Base-by-base conservation (phyloP, 2,113 vertebrate genomes). In the Plotosus lineatus region DNA sequence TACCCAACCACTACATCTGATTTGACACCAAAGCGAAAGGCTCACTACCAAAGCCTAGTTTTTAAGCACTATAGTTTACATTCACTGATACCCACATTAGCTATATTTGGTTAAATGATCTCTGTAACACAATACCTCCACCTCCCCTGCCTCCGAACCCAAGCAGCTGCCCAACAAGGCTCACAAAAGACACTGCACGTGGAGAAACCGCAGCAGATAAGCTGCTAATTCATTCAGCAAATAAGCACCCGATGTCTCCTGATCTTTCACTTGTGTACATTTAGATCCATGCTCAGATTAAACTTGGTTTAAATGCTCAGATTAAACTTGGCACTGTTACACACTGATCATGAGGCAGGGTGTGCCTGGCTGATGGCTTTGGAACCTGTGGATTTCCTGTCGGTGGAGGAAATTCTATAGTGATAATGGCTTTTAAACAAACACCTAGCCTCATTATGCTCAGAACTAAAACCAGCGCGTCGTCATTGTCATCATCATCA, bases 111-210 rank as follows among this genome's bases (percentile, higher is more conserved):
- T 56, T 69, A 28, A 79, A 71, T 10, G 51, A 79, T 69, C 63
- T 79, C 63, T 69, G 77, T 66, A 79, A 71, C 26, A 56, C 48
- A 71, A 79, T 71, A 69, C 77, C 33, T 33, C 50, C 1, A 23
- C 53, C 77, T 56, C 77, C n/a, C 50, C 65, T 69, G 48, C 50
- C n/a, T 56, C 26, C 31, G 77, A 79, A 79, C 77, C n/a, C 50
- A 71, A 69, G 77, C 65, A 69, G 63, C 63, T 79, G 77, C 77
- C 77, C 61, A 79, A 68, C n/a, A 3, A n/a, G 77, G 77, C 61
- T 78, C 23, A 21, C 33, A 78, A 78, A 68, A 40, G 23, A 50
- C 21, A 11, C 36, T 50, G 63, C 14, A 8, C 56, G 36, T 56
- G 51, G 36, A 56, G 77, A 69, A 51, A 55, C 77, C 50, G 19